Evolutionary conservation across 1,140 invertebrate genomes (phyloP), one percentile per base, ranked within the genome.

Genomic region (Drosophila bipectinata): DNA sequence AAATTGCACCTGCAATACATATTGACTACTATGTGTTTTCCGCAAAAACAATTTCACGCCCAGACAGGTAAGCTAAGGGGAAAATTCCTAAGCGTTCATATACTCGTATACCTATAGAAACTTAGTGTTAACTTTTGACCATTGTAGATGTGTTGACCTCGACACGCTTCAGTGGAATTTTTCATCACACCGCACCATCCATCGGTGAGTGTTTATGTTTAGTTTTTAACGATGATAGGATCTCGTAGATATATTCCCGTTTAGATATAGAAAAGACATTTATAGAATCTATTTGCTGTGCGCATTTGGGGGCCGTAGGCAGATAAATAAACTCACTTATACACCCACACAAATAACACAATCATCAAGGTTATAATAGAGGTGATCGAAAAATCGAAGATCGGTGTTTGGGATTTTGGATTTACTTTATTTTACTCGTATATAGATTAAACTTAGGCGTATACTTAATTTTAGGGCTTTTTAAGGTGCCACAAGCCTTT

Each of bases 401-500:
- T 52, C 0, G 37, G 34, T 21, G 39, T 62, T 54, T 73, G 54
- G 66, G 32, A 44, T 34, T 68, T 60, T 78, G 75, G 49, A 75
- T 60, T 76, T 75, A 79, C 72, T 89, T 67, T 88, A 77, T 89
- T 87, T 56, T 69, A 84, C 51, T 87, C 64, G 26, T 63, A 62
- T 54, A 89, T 89, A 88, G 68, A 83, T 89, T 37, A 54, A 87
- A 79, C 83, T 88, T 88, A 88, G 75, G 61, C 76, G 79, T 88
- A 88, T 89, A 88, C 83, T 88, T 89, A 88, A 89, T 79, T 44
- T 79, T 71, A 77, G 76, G 72, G 67, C 76, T 52, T 62, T 78
- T 24, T 59, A 57, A 21, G n/a, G 12, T 57, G 71, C 71, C 56
- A 78, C 45, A 62, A 62, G 74, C 75, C 77, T 85, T 79, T 78